These are phyloP conservation scores for Cygnus buccinator DNA, from an alignment of 2,113 vertebrate species.

Conservation along the genomic window DNA sequence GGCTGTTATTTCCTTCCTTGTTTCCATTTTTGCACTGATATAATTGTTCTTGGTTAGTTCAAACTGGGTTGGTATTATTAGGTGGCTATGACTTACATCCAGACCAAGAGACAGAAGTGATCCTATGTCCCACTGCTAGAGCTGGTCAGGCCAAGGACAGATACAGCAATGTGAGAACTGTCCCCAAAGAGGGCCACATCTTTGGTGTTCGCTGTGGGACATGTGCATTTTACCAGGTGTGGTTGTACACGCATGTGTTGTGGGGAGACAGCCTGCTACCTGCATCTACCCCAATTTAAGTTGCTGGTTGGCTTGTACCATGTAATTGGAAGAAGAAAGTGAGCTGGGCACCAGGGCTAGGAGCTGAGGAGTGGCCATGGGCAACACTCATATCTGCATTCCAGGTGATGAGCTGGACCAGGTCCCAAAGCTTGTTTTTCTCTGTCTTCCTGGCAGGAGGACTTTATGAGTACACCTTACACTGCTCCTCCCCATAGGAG, in stretches of 20 bases:
- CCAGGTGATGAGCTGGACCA: not conserved
- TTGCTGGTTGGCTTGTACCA: accelerated
- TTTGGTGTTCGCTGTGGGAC: not conserved
- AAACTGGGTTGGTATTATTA: not conserved
- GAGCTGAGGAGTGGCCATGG: not conserved
- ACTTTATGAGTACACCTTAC: not conserved
- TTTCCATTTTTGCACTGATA: not conserved
- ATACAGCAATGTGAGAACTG: not conserved
- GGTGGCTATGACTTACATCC: not conserved
- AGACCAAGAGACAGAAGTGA: accelerated
- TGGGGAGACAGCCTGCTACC: not conserved
- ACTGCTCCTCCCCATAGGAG: not conserved
- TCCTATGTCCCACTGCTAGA: not conserved
- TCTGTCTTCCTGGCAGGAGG: not conserved
- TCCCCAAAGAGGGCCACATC: not conserved
- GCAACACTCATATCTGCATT: not conserved
- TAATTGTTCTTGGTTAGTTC: not conserved
- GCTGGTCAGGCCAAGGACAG: not conserved
- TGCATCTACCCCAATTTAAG: not conserved
- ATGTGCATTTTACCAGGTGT: not conserved
- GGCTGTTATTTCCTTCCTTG: not conserved
- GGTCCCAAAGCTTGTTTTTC: not conserved
- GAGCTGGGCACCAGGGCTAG: not conserved
- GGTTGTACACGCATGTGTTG: accelerated
- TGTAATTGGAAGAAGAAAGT: not conserved